These are phyloP conservation scores for Eristalis tenax DNA, from an alignment of 2,888 invertebrate genomes.

Conservation along the genomic window DNA sequence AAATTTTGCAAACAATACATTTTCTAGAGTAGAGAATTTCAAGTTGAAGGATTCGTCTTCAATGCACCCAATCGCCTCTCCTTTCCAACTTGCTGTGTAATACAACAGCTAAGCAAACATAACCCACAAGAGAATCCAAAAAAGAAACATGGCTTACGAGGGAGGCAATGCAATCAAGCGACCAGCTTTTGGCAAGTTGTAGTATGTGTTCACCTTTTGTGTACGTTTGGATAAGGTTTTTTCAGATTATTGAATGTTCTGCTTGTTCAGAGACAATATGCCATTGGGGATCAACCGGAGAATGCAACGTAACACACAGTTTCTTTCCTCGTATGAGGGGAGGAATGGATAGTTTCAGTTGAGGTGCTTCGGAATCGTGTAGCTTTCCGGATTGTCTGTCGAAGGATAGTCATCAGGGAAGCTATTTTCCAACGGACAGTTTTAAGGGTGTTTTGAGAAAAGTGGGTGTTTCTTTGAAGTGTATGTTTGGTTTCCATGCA, in stretches of 20 bases:
- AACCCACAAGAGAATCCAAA: background rate
- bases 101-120: constrained; percentile 31
- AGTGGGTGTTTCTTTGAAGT: background rate
- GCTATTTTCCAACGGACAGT: background rate
- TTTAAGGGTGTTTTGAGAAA: background rate
- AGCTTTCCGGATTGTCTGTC: background rate
- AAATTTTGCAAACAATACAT: constrained; percentile 41
- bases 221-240: background rate
- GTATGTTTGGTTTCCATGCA: background rate
- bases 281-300: background rate
- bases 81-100: constrained; percentile 4
- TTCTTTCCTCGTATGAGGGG: background rate
- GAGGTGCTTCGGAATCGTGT: background rate
- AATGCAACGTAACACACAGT: background rate
- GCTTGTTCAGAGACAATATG: background rate
- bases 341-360: background rate
- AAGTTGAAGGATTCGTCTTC: constrained; percentile 45
- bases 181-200: background rate
- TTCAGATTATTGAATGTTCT: background rate
- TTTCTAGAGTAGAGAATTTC: constrained; percentile 24
- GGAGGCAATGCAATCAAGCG: constrained; percentile 5
- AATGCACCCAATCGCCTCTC: background rate
- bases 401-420: background rate
- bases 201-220: background rate
- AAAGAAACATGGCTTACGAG: constrained; percentile 27